phyloP scores from a whole-genome alignment of 2,113 vertebrate species.

The Alosa alosa region DNA sequence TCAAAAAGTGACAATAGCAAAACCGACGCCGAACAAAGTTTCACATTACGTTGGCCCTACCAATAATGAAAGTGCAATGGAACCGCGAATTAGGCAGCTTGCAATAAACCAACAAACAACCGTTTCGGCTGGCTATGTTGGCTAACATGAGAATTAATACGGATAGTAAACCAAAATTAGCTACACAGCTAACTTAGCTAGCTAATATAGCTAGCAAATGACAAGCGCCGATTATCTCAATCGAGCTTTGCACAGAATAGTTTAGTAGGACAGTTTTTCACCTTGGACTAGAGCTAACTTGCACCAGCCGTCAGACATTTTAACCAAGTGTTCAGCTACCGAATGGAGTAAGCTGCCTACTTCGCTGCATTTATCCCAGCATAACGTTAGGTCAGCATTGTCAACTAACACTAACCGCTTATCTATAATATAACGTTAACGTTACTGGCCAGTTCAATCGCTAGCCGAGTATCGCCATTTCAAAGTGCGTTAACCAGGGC shows the following conservation, averaged over 20 bases:
- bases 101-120: not conserved
- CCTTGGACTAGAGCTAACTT: not conserved
- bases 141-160: not conserved
- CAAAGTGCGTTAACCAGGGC: constrained; percentile 4
- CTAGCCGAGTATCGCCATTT: not conserved
- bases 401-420: not conserved
- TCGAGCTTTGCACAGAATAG: not conserved
- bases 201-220: not conserved
- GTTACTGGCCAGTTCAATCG: not conserved
- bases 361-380: not conserved
- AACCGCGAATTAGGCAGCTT: not conserved
- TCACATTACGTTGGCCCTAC: not conserved
- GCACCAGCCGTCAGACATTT: not conserved
- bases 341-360: not conserved
- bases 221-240: not conserved
- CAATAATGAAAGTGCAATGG: not conserved
- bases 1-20: constrained; percentile 17
- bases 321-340: not conserved
- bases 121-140: not conserved
- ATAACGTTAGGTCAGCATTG: not conserved
- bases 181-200: constrained; percentile 10
- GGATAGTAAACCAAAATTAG: constrained; percentile 14
- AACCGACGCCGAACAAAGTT: not conserved
- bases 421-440: not conserved
- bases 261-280: not conserved